These are phyloP conservation scores for Reinhardtius hippoglossoides DNA, from an alignment of 2,113 vertebrate species.

Conservation along the genomic window DNA sequence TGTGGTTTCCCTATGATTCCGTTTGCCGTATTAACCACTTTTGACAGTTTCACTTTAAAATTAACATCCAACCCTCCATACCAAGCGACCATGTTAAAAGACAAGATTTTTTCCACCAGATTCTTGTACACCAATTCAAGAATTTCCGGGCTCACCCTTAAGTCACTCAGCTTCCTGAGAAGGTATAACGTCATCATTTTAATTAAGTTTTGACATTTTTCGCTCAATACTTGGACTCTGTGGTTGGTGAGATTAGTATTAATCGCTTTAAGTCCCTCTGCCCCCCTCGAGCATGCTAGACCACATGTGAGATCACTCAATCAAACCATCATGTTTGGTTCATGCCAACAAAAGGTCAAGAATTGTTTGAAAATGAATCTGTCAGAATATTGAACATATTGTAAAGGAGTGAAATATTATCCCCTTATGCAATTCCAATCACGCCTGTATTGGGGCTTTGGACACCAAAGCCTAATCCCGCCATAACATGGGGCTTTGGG, in stretches of 20 bases:
- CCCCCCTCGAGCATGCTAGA: not conserved
- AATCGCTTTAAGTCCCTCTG: slow-evolving; percentile 33
- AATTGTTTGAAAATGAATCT: slow-evolving; percentile 65
- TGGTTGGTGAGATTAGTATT: slow-evolving; percentile 52
- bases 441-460: slow-evolving; percentile 63
- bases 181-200: not conserved
- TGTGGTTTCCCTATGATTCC: no score
- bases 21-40: no score
- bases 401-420: slow-evolving; percentile 73
- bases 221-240: slow-evolving; percentile 10
- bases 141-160: not conserved
- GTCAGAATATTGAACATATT: slow-evolving; percentile 58
- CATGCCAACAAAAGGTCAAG: slow-evolving; percentile 51
- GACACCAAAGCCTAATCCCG: slow-evolving; percentile 76
- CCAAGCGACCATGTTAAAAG: no score
- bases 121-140: no score
- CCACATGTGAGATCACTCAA: slow-evolving; percentile 36
- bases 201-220: slow-evolving; percentile 23
- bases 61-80: no score
- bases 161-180: not conserved
- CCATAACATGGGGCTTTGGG: slow-evolving; percentile 70
- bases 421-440: slow-evolving; percentile 77
- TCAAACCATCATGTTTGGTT: slow-evolving; percentile 45
- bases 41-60: no score
- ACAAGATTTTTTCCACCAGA: no score